Percentiles rank a stretch among this genome's conserved stretches.
phyloP scores from a whole-genome alignment of 2,797 vertebrate genomes.

The Smutsia temminckii region DNA sequence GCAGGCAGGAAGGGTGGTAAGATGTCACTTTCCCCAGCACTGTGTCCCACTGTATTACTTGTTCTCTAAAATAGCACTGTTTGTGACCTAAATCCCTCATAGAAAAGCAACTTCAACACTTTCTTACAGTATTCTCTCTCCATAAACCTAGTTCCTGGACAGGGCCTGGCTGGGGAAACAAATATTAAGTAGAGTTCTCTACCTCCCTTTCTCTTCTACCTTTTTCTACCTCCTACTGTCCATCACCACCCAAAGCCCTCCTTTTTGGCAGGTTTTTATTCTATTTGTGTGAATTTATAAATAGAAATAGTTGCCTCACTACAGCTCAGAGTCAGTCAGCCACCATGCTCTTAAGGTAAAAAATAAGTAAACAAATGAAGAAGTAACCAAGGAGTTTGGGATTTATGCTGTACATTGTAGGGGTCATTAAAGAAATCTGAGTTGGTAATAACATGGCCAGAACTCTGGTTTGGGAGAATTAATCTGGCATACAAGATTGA shows the following conservation, averaged over 20 bases:
- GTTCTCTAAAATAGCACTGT: background rate
- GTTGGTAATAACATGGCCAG: background rate
- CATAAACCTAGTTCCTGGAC: background rate
- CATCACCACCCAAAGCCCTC: background rate
- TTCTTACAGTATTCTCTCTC: background rate
- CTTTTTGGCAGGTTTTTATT: constrained; percentile 19
- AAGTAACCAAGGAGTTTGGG: constrained; percentile 10
- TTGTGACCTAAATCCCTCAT: background rate
- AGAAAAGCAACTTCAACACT: background rate
- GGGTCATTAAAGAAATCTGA: background rate
- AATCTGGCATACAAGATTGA: background rate
- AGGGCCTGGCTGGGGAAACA: background rate
- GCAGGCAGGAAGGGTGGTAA: background rate
- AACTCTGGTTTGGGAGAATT: constrained; percentile 30
- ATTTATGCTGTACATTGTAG: constrained; percentile 21
- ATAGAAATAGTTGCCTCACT: background rate
- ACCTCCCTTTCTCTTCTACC: background rate
- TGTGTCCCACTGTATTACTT: background rate
- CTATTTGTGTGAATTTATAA: background rate
- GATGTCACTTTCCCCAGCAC: background rate
- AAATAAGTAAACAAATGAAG: background rate
- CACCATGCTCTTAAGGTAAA: background rate
- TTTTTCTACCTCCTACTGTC: background rate
- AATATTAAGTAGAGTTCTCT: background rate
- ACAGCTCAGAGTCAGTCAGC: background rate